phyloP scores from a whole-genome alignment of 2,888 invertebrate genomes.

The Onchidella celtica region DNA sequence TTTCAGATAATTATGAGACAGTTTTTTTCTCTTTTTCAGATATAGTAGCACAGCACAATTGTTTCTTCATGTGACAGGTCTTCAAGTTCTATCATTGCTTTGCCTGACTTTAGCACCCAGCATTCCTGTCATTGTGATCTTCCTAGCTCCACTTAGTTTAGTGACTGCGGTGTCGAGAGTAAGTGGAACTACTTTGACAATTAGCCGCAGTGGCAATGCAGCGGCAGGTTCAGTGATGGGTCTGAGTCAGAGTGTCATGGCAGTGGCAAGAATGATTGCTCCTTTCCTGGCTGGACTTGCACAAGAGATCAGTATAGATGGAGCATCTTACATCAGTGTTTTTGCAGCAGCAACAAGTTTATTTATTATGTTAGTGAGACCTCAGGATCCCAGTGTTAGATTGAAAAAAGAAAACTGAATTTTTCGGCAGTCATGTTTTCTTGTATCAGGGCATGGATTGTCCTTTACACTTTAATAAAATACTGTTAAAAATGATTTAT shows the following conservation, averaged over 20 bases:
- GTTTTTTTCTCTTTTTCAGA: slow-evolving; percentile 20
- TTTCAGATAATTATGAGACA: no score
- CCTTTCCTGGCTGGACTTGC: slow-evolving; percentile 77
- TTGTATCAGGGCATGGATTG: no score
- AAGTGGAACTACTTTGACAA: slow-evolving; percentile 70
- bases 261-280: slow-evolving; percentile 77
- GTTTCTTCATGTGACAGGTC: slow-evolving; percentile 43
- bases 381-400: slow-evolving; percentile 53
- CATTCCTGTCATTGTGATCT: slow-evolving; percentile 62
- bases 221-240: slow-evolving; percentile 77
- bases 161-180: slow-evolving; percentile 75
- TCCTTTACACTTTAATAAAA: no score
- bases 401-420: no score
- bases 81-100: slow-evolving; percentile 61
- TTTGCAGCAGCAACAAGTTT: slow-evolving; percentile 48
- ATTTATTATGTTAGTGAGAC: slow-evolving; percentile 51
- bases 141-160: slow-evolving; percentile 73
- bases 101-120: slow-evolving; percentile 63
- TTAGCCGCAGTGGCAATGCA: slow-evolving; percentile 65
- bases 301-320: slow-evolving; percentile 68
- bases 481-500: no score
- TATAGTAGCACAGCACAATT: slow-evolving; percentile 45
- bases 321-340: slow-evolving; percentile 71
- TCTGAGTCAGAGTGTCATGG: slow-evolving; percentile 77
- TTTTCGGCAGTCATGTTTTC: no score